These are phyloP conservation scores for Hypsibius dujardini DNA, from an alignment of 1,140 invertebrate species.

Conservation along the genomic window DNA sequence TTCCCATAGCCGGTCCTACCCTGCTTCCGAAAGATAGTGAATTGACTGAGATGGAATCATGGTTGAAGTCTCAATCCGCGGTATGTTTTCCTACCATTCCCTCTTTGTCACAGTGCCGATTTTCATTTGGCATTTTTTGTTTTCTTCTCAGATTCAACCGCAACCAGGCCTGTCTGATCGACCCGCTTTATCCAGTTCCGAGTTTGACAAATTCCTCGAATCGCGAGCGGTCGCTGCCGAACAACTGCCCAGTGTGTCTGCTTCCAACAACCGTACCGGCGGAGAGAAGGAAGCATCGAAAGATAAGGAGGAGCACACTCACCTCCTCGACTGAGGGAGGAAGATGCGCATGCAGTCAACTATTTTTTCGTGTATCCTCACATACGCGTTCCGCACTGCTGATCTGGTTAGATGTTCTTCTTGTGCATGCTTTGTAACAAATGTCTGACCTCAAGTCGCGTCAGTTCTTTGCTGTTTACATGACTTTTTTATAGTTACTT, in stretches of 20 bases:
- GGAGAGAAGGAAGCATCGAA: not conserved
- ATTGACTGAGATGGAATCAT: constrained; percentile 81
- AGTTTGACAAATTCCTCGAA: constrained; percentile 77
- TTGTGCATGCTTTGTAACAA: no score
- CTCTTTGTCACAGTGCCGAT: not conserved
- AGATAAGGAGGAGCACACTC: not conserved
- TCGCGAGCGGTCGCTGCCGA: constrained; percentile 61
- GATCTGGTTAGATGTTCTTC: no score
- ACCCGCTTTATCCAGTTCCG: constrained; percentile 55
- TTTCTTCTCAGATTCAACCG: constrained; percentile 19
- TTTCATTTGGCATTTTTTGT: constrained; percentile 18
- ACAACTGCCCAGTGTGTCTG: constrained; percentile 29
- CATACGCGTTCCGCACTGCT: no score
- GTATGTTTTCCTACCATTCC: not conserved
- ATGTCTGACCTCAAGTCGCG: no score
- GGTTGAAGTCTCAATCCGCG: constrained; percentile 39
- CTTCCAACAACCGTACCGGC: constrained; percentile 17
- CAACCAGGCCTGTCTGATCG: not conserved
- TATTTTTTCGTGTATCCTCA: no score
- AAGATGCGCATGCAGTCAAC: no score
- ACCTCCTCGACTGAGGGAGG: not conserved
- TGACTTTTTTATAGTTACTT: no score
- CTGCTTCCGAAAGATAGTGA: constrained; percentile 59
- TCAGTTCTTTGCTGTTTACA: no score
- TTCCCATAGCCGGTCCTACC: constrained; percentile 26